These are phyloP conservation scores for Coreoperca whiteheadi DNA, from an alignment of 2,113 vertebrate genomes.

Conservation along the genomic window DNA sequence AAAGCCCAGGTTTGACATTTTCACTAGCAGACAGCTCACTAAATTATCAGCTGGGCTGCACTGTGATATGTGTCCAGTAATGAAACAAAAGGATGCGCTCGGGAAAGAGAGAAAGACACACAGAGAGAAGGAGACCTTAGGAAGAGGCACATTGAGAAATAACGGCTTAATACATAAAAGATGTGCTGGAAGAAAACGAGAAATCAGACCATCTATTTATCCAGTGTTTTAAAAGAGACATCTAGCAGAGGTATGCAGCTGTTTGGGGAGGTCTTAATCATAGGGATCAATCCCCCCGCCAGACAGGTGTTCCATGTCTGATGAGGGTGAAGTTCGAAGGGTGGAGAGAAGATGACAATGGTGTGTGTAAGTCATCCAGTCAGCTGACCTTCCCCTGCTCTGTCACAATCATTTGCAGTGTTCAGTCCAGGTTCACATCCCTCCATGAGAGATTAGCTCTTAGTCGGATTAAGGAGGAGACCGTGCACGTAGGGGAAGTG, in stretches of 20 bases:
- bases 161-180: constrained; percentile 38
- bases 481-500: constrained; percentile 64
- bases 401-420: constrained; percentile 28
- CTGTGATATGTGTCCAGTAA: constrained; percentile 34
- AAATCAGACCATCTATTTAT: constrained; percentile 9
- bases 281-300: constrained; percentile 43
- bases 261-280: constrained; percentile 38
- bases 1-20: constrained; percentile 45
- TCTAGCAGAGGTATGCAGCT: neutral
- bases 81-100: constrained; percentile 38
- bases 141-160: constrained; percentile 35
- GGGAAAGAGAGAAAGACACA: constrained; percentile 10
- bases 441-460: constrained; percentile 74
- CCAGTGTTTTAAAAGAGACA: constrained; percentile 13
- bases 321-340: constrained; percentile 2
- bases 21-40: constrained; percentile 34
- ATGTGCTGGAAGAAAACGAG: constrained; percentile 41
- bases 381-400: constrained; percentile 36
- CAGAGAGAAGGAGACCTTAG: neutral
- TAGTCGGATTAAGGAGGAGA: constrained; percentile 77
- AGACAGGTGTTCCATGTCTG: constrained; percentile 67
- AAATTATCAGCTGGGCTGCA: constrained; percentile 52
- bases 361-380: constrained; percentile 41
- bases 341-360: constrained; percentile 26
- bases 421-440: constrained; percentile 46